These are phyloP conservation scores for Peromyscus eremicus DNA, from an alignment of 2,797 vertebrate species.

Conservation along the genomic window DNA sequence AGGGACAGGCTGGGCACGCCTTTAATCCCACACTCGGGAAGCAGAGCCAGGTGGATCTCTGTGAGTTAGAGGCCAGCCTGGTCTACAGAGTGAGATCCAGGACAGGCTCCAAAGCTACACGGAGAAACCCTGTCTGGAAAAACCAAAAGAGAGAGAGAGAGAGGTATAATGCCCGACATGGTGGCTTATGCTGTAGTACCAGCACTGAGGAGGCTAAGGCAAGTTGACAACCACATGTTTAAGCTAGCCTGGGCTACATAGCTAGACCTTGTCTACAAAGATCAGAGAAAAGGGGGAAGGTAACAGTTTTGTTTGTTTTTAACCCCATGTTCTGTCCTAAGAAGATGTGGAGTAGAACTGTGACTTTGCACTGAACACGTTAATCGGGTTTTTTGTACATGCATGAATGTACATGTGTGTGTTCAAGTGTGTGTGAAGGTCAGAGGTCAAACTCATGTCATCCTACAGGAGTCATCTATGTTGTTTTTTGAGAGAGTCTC, in stretches of 20 bases:
- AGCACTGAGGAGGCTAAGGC: background rate
- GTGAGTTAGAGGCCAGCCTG: background rate
- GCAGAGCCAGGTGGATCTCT: background rate
- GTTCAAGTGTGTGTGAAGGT: background rate
- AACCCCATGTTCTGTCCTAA: constrained; percentile 36
- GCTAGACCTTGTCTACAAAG: background rate
- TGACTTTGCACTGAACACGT: constrained; percentile 62
- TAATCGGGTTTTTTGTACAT: constrained; percentile 75
- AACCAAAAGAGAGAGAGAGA: background rate
- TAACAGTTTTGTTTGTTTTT: background rate
- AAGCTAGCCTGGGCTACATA: background rate
- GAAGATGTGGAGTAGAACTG: background rate
- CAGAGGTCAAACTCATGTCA: background rate
- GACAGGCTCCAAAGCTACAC: background rate
- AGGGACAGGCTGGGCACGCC: background rate
- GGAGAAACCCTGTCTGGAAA: background rate
- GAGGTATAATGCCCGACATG: background rate
- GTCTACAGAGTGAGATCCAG: background rate
- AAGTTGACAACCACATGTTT: background rate
- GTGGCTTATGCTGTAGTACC: background rate
- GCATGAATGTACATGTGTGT: background rate
- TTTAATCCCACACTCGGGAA: background rate
- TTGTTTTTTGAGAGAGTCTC: background rate
- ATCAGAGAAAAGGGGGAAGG: background rate
- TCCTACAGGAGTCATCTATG: background rate